A percentile compares a stretch with the other conserved stretches of the same genome.
phyloP scores from a whole-genome alignment of 1,140 invertebrate genomes.

The Drosophila fuyamai region DNA sequence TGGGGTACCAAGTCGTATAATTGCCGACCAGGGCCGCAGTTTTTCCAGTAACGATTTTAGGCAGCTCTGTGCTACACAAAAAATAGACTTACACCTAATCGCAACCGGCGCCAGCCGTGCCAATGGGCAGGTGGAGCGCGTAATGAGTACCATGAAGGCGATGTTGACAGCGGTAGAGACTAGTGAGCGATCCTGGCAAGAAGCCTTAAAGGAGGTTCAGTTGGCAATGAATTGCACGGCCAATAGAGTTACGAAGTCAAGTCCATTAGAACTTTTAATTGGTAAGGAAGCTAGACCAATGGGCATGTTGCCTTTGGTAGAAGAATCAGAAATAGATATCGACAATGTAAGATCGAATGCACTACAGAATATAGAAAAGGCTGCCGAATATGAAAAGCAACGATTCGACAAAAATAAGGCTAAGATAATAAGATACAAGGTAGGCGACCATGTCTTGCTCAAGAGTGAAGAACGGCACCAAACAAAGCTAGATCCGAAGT shows the following conservation, averaged over 20 bases:
- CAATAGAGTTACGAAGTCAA: background rate
- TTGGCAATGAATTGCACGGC: background rate
- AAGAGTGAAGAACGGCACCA: background rate
- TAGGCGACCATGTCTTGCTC: background rate
- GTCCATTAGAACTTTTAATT: conserved; percentile 4
- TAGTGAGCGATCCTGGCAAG: background rate
- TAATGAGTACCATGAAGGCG: conserved; percentile 1
- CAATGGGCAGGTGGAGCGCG: background rate
- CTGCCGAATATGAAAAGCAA: background rate
- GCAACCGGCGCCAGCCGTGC: conserved; percentile 3
- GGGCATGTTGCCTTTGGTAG: conserved; percentile 13
- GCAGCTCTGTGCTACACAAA: conserved; percentile 7
- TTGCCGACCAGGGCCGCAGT: conserved; percentile 7
- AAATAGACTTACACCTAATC: conserved; percentile 15
- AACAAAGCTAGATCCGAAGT: background rate
- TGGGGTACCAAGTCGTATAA: conserved; percentile 8
- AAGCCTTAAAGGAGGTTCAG: background rate
- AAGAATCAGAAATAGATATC: background rate
- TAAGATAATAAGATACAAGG: conserved; percentile 1
- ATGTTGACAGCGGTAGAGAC: background rate
- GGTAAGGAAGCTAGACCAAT: conserved; percentile 15
- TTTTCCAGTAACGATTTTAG: conserved; percentile 8
- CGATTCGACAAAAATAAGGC: too few relatives aligned
- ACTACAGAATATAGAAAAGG: background rate
- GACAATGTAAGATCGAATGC: background rate